A percentile compares a stretch with the other conserved stretches of the same genome.
Conservation (phyloP, 2,113 vertebrate species). For the Panthera tigris region DNA sequence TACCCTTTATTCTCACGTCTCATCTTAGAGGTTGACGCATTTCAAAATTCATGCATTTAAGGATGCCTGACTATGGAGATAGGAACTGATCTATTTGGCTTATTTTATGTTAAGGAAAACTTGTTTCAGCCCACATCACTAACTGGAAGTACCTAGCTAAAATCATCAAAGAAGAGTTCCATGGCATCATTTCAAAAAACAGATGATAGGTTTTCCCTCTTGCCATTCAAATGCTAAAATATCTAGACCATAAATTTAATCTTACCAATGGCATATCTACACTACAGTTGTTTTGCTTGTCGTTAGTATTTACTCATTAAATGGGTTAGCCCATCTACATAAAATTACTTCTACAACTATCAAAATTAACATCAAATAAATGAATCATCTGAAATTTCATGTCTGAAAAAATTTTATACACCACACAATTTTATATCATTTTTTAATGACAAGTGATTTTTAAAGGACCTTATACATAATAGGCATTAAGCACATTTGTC, state of each 20-base stretch:
- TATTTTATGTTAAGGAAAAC: slow-evolving; percentile 54
- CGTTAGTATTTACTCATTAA: neutral
- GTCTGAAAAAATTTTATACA: neutral
- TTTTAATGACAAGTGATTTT: slow-evolving; percentile 14
- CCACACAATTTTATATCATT: neutral
- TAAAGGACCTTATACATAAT: neutral
- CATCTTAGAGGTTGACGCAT: slow-evolving; percentile 50
- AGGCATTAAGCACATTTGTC: neutral
- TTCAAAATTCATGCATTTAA: slow-evolving; percentile 48
- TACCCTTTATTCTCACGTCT: slow-evolving; percentile 55
- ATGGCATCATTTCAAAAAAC: slow-evolving; percentile 10
- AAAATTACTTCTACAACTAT: slow-evolving; percentile 35
- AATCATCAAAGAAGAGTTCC: slow-evolving; percentile 39
- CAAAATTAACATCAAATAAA: slow-evolving; percentile 23
- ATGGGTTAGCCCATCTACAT: neutral
- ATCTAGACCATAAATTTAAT: slow-evolving; percentile 25
- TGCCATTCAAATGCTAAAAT: slow-evolving; percentile 17
- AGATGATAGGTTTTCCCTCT: neutral
- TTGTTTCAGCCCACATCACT: neutral
- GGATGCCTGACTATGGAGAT: neutral
- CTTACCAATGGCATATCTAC: neutral
- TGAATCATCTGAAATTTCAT: neutral
- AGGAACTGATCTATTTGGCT: neutral
- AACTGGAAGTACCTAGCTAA: slow-evolving; percentile 3
- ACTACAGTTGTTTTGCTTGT: neutral